Evolutionary conservation across 2,888 invertebrate genomes (phyloP), one percentile per base, ranked within the genome.

Genomic region (Papilio protenor): DNA sequence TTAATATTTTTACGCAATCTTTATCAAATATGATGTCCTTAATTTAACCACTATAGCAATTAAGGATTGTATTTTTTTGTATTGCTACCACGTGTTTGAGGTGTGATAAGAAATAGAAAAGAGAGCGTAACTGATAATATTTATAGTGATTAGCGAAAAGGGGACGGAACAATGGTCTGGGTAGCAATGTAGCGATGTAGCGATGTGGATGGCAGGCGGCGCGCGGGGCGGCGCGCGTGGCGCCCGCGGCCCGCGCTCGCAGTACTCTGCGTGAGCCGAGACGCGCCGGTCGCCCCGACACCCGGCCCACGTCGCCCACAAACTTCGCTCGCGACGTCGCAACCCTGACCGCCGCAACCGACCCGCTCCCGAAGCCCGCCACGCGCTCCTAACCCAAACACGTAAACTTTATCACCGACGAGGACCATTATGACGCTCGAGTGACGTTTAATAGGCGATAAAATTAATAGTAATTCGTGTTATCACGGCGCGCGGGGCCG

Each of bases 251-350:
- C 75, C 76, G 18, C 78, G 85, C 92, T 93, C 85, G 95, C 95
- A 96, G 96, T 95, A 96, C 95, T 95, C 93, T 95, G 96, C 96
- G 95, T 95, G 96, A 95, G 95, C 95, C 95, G 96, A 95, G 95
- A 95, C 92, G 93, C 95, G 95, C 93, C 94, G 95, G 93, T 92
- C 93, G 94, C 89, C 87, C 87, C 89, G 88, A 85, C 82, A 86
- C 83, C 89, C 90, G 88, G 90, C 87, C 88, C 86, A 86, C 92
- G 85, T 89, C 90, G 90, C 88, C 86, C 82, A 84, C 88, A 93
- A 93, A 93, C 94, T 93, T 93, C 94, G 91, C 92, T 91, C 94
- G 92, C 90, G 88, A 87, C 85, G 85, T 85, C 85, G 84, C 72
- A 82, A 83, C 84, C 85, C 88, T 90, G 91, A 91, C 90, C 86